phyloP scores from a whole-genome alignment of 2,113 vertebrate species.

The Rutilus rutilus region DNA sequence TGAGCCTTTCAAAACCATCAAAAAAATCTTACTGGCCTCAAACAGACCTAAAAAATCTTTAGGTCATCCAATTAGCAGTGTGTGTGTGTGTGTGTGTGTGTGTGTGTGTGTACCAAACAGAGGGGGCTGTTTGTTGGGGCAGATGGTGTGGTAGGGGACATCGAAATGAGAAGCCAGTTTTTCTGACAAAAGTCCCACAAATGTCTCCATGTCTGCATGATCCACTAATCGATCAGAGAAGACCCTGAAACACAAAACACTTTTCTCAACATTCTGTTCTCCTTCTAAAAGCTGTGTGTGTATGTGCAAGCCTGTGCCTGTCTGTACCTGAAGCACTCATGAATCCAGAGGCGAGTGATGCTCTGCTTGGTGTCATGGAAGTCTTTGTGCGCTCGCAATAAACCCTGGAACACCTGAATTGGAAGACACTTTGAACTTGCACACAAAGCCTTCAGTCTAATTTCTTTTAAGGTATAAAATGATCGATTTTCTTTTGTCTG shows the following conservation, averaged over 20 bases:
- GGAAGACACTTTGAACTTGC: not conserved
- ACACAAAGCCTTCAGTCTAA: not conserved
- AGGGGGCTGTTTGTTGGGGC: conserved; percentile 82
- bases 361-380: conserved; percentile 83
- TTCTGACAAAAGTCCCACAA: conserved; percentile 77
- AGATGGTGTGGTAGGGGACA: conserved; percentile 82
- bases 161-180: conserved; percentile 83
- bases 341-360: conserved; percentile 86
- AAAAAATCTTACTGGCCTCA: no score
- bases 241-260: conserved; percentile 75
- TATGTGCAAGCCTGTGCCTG: not conserved
- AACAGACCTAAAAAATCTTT: not conserved
- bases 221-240: conserved; percentile 89
- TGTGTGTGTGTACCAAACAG: conserved; percentile 79
- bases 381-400: conserved; percentile 84
- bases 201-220: conserved; percentile 78
- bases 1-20: no score
- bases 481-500: not conserved
- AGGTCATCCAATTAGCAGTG: not conserved
- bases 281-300: not conserved
- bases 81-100: no score
- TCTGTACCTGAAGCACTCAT: conserved; percentile 88
- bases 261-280: not conserved
- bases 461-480: not conserved
- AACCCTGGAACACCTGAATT: conserved; percentile 86